Evolutionary conservation across 92 coral and sea anemone species (phyloP), one percentile per base, ranked within the genome.

Genomic region (Anthopleura xanthogrammica): DNA sequence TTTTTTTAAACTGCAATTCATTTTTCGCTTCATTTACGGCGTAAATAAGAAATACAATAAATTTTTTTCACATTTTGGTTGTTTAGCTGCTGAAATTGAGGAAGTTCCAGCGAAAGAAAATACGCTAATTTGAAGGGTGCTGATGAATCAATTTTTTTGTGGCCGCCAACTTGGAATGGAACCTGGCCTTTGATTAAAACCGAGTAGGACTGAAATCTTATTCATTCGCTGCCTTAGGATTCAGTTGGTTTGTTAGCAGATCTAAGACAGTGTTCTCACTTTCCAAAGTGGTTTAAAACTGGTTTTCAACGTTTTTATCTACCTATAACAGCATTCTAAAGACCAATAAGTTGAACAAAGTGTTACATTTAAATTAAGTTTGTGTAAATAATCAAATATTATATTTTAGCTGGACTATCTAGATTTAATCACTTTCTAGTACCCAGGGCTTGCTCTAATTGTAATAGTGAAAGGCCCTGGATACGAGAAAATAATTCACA

Each of bases 281-380:
- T 29, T 29, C 74, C 2, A 62, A 19, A 24, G 0, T 5, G 70
- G 29, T 62, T 62, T 19, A 62, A 62, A 19, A n/a, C 70, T 0
- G 65, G 17, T 20, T 65, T 36, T 68, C 74, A 68, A 68, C 36
- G 36, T 24, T 46, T 29, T 68, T 16, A 68, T 68, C 16, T 43
- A 68, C 2, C 41, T 9, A 29, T 36, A 7, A 68, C 74, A 23
- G 41, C 16, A n/a, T 9, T 68, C 74, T 68, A 5, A 23, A 23
- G 17, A 68, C 74, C 74, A 68, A 62, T 9, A 68, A 68, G 74
- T 68, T 68, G 74, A 68, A 36, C 42, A 8, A 16, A 68, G 74
- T 29, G 41, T 68, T 68, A 68, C 36, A 68, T 68, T 68, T 68
- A 68, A 68, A 68, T 68, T 24, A 68, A 68, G 46, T 13, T 29